Conservation (phyloP, 2,888 invertebrate genomes). For the Biston betularia region DNA sequence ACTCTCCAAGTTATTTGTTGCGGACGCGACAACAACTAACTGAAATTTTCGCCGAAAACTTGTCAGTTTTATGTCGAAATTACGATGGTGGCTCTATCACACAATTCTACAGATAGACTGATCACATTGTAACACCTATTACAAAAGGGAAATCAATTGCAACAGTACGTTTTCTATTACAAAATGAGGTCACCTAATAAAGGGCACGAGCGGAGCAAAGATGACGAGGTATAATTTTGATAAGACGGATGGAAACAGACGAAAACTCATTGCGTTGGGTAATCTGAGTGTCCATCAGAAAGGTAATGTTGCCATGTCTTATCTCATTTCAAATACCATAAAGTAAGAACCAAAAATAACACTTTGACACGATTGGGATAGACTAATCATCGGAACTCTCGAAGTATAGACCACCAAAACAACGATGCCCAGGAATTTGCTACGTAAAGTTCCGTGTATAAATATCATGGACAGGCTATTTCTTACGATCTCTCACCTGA, state of each 20-base stretch:
- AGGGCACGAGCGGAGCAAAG: constrained; percentile 39
- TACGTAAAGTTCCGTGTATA: no score
- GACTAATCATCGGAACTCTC: background rate
- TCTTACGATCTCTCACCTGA: no score
- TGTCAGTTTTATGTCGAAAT: background rate
- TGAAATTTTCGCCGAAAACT: background rate
- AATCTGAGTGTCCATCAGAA: constrained; percentile 41
- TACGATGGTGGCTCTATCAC: background rate
- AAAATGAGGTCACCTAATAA: constrained; percentile 34
- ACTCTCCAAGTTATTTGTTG: background rate
- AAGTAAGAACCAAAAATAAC: background rate
- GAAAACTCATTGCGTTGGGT: constrained; percentile 38
- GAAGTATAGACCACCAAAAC: no score
- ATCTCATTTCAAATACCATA: background rate
- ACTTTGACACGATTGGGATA: no score
- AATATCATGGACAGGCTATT: no score
- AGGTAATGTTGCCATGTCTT: constrained; percentile 25
- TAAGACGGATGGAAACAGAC: constrained; percentile 43
- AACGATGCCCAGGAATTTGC: no score
- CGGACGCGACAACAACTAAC: background rate
- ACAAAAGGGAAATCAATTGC: constrained; percentile 45
- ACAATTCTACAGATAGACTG: background rate
- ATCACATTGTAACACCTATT: constrained; percentile 25
- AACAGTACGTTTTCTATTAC: constrained; percentile 43
- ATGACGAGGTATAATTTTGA: constrained; percentile 41